A percentile compares a stretch with the other conserved stretches of the same genome.
These are phyloP conservation scores for Podarcis cretensis DNA, from an alignment of 2,113 vertebrate genomes.

Conservation along the genomic window DNA sequence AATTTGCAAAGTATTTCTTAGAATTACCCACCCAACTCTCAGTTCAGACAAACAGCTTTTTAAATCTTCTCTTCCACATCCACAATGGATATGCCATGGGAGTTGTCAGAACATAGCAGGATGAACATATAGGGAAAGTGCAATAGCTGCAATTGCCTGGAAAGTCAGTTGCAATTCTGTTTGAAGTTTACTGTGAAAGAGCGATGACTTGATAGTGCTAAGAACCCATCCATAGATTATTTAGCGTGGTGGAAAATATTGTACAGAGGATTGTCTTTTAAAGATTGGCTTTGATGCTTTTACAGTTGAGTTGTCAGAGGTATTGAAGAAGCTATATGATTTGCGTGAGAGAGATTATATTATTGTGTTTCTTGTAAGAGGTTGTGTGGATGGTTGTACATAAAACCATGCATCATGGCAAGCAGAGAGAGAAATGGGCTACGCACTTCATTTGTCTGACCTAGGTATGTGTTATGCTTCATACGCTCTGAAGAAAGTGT, in stretches of 20 bases:
- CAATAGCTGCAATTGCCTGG: background rate
- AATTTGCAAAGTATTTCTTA: background rate
- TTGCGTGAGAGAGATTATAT: background rate
- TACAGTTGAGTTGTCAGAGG: background rate
- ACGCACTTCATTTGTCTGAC: background rate
- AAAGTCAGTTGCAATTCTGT: background rate
- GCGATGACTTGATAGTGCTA: background rate
- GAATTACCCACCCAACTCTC: background rate
- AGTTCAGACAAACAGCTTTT: too few species aligned
- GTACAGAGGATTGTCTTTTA: background rate
- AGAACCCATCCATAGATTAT: background rate
- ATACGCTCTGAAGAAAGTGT: background rate
- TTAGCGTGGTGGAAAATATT: background rate
- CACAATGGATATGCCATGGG: background rate
- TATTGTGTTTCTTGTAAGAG: background rate
- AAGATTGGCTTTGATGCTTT: background rate
- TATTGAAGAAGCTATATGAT: background rate
- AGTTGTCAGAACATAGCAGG: background rate
- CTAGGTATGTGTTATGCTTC: background rate
- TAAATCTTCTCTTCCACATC: background rate
- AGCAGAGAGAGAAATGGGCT: background rate
- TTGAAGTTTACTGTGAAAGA: background rate
- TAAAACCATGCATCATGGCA: background rate
- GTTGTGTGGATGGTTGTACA: background rate
- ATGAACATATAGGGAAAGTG: background rate